phyloP scores from a whole-genome alignment of 2,797 vertebrate species.

The Melanotaenia maccullochi region DNA sequence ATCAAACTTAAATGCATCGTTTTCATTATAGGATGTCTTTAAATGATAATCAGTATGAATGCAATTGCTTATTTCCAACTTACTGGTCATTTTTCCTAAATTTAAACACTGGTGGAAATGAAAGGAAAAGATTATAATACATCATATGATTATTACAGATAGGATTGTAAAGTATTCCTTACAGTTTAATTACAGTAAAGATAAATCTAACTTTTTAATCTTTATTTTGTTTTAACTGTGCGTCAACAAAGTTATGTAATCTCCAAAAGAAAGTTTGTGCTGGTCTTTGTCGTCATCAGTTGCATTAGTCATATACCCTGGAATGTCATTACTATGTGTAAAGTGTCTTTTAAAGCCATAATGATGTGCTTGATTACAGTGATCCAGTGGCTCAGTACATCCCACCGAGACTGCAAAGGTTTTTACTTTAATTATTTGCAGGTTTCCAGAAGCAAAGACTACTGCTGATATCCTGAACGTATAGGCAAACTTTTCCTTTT shows the following conservation, averaged over 20 bases:
- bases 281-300: not conserved
- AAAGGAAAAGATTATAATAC: not conserved
- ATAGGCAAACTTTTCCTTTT: not conserved
- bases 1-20: no score
- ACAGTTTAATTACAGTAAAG: not conserved
- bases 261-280: not conserved
- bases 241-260: not conserved
- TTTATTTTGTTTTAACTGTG: not conserved
- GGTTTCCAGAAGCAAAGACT: not conserved
- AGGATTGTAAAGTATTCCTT: not conserved
- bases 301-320: slow-evolving; percentile 17
- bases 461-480: not conserved
- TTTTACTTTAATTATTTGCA: slow-evolving; percentile 1
- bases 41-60: no score
- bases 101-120: no score
- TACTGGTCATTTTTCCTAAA: no score
- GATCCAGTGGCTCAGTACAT: not conserved
- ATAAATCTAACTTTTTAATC: not conserved
- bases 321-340: slow-evolving; percentile 28
- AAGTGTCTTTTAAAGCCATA: slow-evolving; percentile 11
- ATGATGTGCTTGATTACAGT: not conserved
- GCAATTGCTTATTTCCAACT: no score
- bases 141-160: not conserved
- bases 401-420: not conserved
- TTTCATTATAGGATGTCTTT: no score